These are phyloP conservation scores for Sternotherus odoratus DNA, from an alignment of 2,797 vertebrate genomes.

Conservation along the genomic window DNA sequence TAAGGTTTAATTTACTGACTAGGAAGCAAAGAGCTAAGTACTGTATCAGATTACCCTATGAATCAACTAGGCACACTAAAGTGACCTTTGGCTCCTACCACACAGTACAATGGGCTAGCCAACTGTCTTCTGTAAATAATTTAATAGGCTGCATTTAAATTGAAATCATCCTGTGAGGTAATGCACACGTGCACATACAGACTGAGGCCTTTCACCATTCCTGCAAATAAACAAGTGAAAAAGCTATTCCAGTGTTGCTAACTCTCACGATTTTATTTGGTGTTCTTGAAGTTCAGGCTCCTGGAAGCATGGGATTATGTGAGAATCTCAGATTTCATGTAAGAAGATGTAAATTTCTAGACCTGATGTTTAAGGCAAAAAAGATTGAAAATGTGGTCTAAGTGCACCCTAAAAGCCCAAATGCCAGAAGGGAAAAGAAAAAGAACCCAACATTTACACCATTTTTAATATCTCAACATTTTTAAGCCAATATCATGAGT, in stretches of 20 bases:
- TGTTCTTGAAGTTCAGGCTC: neutral
- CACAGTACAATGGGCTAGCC: conserved; percentile 71
- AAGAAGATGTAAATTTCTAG: neutral
- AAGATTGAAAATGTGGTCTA: neutral
- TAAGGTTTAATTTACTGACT: conserved; percentile 65
- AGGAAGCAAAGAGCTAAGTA: conserved; percentile 59
- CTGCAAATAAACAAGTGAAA: neutral
- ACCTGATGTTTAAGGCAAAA: neutral
- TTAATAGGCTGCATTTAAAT: conserved; percentile 77
- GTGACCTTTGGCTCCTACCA: conserved; percentile 77
- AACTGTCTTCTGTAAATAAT: conserved; percentile 86
- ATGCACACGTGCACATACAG: neutral
- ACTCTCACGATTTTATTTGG: neutral
- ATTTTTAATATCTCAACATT: neutral
- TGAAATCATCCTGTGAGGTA: conserved; percentile 51
- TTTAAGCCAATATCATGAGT: neutral
- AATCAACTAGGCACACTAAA: conserved; percentile 70
- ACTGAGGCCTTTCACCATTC: neutral
- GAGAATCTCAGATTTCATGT: neutral
- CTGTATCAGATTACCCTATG: conserved; percentile 77
- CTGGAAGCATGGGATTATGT: neutral
- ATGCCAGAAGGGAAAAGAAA: neutral
- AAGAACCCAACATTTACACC: neutral
- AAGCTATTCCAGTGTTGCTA: neutral
- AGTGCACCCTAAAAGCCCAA: neutral